These are phyloP conservation scores for Echinometra lucunter DNA, from an alignment of 53 echinoderm and acorn worm species.

Conservation along the genomic window DNA sequence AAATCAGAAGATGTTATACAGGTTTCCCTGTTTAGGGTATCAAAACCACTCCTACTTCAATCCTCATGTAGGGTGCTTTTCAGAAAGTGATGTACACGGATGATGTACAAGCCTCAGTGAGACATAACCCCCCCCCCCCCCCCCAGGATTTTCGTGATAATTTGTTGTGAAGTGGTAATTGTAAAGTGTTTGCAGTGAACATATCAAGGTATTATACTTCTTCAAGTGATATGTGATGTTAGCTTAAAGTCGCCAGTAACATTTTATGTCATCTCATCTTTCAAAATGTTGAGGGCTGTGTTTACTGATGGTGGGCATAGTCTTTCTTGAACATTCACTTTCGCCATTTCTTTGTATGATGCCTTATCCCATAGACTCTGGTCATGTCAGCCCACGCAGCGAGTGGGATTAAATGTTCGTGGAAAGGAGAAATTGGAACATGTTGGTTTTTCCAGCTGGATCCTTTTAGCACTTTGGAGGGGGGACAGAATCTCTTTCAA, in stretches of 20 bases:
- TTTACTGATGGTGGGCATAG: background rate
- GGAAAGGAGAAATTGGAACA: slow-evolving; percentile 22
- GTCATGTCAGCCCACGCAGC: background rate
- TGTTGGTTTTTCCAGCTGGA: slow-evolving; percentile 16
- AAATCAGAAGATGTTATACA: too few species aligned
- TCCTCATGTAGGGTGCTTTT: too few species aligned
- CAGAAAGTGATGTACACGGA: too few species aligned
- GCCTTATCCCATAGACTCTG: background rate
- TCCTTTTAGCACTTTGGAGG: slow-evolving; percentile 2
- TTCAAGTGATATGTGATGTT: too few species aligned
- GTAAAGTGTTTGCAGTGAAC: too few species aligned
- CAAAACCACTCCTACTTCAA: too few species aligned
- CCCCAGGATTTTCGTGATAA: too few species aligned
- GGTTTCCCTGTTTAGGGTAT: too few species aligned
- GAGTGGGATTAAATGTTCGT: slow-evolving; percentile 20
- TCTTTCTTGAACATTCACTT: background rate
- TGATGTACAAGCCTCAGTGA: too few species aligned
- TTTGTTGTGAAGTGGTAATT: too few species aligned
- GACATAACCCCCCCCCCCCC: too few species aligned
- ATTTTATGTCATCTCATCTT: background rate
- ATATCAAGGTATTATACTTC: too few species aligned
- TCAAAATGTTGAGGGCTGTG: background rate
- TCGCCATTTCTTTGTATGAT: background rate
- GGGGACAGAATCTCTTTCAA: slow-evolving; percentile 1
- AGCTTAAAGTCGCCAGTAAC: background rate